These are phyloP conservation scores for Sesia apiformis DNA, from an alignment of 2,888 invertebrate genomes.

Conservation along the genomic window DNA sequence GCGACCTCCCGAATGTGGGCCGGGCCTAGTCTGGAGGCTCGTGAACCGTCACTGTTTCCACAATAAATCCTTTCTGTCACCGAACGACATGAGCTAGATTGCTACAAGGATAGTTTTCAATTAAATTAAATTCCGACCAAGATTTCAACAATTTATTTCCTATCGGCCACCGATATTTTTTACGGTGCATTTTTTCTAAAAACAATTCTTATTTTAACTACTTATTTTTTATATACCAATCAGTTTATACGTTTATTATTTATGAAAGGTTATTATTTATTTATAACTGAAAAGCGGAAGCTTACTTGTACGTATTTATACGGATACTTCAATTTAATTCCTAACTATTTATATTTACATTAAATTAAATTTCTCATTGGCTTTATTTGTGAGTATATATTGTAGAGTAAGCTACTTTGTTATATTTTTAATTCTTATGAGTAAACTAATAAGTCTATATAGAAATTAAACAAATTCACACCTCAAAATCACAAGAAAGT, in stretches of 20 bases:
- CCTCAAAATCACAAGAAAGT: no score
- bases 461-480: no score
- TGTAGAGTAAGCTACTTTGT: no score
- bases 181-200: not conserved
- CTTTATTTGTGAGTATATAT: no score
- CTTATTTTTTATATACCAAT: not conserved
- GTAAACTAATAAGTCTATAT: no score
- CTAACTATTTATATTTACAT: no score
- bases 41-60: slow-evolving; percentile 25
- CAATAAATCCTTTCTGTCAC: slow-evolving; percentile 24
- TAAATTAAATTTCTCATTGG: no score
- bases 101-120: not conserved
- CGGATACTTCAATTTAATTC: no score
- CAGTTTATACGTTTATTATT: not conserved
- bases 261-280: no score
- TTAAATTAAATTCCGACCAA: not conserved
- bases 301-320: no score
- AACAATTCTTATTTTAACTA: not conserved
- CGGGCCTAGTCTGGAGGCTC: slow-evolving; percentile 46
- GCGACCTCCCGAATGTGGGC: slow-evolving; percentile 62
- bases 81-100: slow-evolving; percentile 7
- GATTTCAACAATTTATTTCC: not conserved
- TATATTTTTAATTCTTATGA: no score
- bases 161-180: not conserved
- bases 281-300: no score